Percentiles rank a stretch among this genome's conserved stretches.
Conservation (phyloP, 1,140 invertebrate species). For the Drosophila pseudoobscura region DNA sequence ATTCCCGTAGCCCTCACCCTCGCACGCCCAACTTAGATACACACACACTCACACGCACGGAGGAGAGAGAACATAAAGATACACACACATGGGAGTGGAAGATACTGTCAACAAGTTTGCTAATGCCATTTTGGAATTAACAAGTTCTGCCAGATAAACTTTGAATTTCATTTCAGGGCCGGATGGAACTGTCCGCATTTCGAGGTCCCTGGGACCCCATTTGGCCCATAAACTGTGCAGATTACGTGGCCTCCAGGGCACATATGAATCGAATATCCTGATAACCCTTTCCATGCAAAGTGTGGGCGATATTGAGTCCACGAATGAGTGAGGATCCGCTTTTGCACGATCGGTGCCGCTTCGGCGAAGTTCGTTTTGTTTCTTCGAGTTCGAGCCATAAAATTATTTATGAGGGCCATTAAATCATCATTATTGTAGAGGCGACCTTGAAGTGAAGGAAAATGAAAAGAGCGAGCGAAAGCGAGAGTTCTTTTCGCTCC, state of each 20-base stretch:
- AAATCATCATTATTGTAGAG: slow-evolving; percentile 81
- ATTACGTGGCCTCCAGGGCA: slow-evolving; percentile 20
- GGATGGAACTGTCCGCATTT: slow-evolving; percentile 19
- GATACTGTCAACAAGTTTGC: slow-evolving; percentile 78
- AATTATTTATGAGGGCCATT: slow-evolving; percentile 79
- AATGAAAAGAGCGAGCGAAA: background rate
- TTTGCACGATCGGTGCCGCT: slow-evolving; percentile 33
- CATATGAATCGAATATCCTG: slow-evolving; percentile 2
- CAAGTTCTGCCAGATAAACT: slow-evolving; percentile 80
- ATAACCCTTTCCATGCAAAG: slow-evolving; percentile 19
- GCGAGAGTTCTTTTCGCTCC: slow-evolving; percentile 40
- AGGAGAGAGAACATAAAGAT: slow-evolving; percentile 44
- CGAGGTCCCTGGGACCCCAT: slow-evolving; percentile 2
- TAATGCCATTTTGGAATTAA: slow-evolving; percentile 77
- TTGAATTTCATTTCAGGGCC: slow-evolving; percentile 71
- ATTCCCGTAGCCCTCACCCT: background rate
- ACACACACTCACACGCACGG: slow-evolving; percentile 1
- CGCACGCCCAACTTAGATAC: slow-evolving; percentile 8
- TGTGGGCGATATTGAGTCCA: background rate
- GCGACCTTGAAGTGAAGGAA: slow-evolving; percentile 59
- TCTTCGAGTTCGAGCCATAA: slow-evolving; percentile 62
- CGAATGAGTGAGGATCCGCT: slow-evolving; percentile 1
- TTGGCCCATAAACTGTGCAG: slow-evolving; percentile 43
- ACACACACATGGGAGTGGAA: slow-evolving; percentile 31
- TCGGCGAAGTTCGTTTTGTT: slow-evolving; percentile 9